These are phyloP conservation scores for Furnarius figulus DNA, from an alignment of 2,113 vertebrate genomes.

Conservation along the genomic window DNA sequence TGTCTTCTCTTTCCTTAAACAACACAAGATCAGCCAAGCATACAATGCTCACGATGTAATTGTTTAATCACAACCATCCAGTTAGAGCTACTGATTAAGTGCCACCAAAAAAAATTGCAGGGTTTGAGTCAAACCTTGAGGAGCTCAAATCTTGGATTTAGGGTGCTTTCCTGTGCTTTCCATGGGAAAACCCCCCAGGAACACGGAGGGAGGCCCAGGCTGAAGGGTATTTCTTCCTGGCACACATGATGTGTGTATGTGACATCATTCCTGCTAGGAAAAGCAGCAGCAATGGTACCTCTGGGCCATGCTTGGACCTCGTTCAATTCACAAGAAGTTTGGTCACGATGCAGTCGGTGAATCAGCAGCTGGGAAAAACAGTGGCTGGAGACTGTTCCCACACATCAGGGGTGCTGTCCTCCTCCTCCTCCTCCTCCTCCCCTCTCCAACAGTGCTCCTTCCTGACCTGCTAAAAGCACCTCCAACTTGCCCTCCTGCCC, in stretches of 20 bases:
- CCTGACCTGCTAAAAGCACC: neutral
- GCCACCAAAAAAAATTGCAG: neutral
- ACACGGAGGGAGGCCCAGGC: neutral
- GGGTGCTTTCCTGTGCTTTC: neutral
- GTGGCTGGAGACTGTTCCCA: neutral
- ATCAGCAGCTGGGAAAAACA: neutral
- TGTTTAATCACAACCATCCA: neutral
- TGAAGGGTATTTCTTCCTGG: accelerated
- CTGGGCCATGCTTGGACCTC: accelerated
- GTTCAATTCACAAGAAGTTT: neutral
- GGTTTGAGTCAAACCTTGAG: neutral
- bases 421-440: neutral
- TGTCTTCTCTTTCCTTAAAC: neutral
- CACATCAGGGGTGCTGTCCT: accelerated
- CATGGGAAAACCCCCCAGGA: neutral
- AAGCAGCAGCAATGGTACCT: neutral
- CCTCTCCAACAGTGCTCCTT: neutral
- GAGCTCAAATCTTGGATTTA: neutral
- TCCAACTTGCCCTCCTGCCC: neutral
- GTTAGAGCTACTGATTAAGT: neutral
- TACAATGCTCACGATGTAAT: neutral
- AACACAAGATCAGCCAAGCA: neutral
- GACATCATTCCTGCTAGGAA: accelerated
- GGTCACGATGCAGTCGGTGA: neutral
- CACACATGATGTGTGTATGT: accelerated